These are phyloP conservation scores for Anhinga anhinga DNA, from an alignment of 2,113 vertebrate species.

Conservation along the genomic window DNA sequence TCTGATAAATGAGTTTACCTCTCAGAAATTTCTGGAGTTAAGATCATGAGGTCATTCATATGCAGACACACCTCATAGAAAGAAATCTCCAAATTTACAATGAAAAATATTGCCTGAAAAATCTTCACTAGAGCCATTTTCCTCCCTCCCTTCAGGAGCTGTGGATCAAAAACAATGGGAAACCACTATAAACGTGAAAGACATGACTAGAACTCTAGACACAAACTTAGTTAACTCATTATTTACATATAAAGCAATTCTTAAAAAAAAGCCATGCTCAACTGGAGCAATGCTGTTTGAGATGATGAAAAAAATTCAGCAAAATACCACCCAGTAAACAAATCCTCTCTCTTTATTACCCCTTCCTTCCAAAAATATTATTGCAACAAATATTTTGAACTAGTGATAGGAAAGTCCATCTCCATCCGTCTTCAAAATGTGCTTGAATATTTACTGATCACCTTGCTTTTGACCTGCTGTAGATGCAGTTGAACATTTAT, in stretches of 20 bases:
- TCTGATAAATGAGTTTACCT: neutral
- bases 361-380: neutral
- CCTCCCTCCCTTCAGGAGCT: neutral
- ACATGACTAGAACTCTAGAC: neutral
- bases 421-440: neutral
- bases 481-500: neutral
- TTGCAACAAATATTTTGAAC: neutral
- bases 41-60: neutral
- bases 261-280: neutral
- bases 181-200: neutral
- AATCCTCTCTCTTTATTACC: neutral
- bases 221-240: neutral
- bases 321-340: neutral
- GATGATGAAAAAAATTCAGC: neutral
- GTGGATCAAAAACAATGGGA: neutral
- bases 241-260: neutral
- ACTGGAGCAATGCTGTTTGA: neutral
- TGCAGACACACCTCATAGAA: neutral
- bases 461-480: neutral
- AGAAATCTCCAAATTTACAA: neutral
- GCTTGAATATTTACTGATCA: neutral
- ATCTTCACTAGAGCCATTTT: neutral
- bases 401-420: neutral
- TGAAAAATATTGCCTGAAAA: neutral
- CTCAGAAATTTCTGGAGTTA: neutral